Conservation (phyloP, 2,113 vertebrate species). For the Hemiscyllium ocellatum region DNA sequence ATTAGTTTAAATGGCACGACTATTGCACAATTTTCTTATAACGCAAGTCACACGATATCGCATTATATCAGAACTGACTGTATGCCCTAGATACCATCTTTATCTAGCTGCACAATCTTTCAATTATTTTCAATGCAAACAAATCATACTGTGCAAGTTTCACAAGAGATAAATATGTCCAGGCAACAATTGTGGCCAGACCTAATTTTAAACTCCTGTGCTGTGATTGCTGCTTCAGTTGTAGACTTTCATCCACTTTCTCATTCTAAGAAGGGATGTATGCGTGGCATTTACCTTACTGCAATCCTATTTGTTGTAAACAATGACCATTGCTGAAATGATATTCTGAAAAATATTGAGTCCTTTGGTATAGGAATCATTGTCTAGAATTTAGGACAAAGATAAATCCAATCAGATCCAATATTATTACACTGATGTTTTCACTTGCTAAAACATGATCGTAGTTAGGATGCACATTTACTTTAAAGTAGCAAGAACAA, state of each 20-base stretch:
- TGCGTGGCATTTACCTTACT: neutral
- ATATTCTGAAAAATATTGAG: neutral
- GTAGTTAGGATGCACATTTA: too few relatives aligned
- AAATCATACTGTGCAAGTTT: neutral
- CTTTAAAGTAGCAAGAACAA: neutral
- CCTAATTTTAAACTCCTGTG: neutral
- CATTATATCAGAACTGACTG: too few relatives aligned
- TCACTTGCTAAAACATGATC: neutral
- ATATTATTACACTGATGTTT: neutral
- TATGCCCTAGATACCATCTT: too few relatives aligned
- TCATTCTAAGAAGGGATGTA: neutral
- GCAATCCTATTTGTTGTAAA: neutral
- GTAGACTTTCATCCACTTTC: neutral
- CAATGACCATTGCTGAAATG: constrained; percentile 10
- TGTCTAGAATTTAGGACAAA: neutral
- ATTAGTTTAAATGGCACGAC: too few relatives aligned
- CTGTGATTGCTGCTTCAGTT: neutral
- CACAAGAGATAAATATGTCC: neutral
- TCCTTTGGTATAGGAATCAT: neutral
- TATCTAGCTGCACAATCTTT: neutral
- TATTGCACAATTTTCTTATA: too few relatives aligned
- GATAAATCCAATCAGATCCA: neutral
- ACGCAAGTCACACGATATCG: too few relatives aligned
- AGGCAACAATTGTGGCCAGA: neutral
- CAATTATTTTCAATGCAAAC: neutral